A percentile compares a stretch with the other conserved stretches of the same genome.
phyloP scores from a whole-genome alignment of 2,797 vertebrate genomes.

The Epinephelus awoara region DNA sequence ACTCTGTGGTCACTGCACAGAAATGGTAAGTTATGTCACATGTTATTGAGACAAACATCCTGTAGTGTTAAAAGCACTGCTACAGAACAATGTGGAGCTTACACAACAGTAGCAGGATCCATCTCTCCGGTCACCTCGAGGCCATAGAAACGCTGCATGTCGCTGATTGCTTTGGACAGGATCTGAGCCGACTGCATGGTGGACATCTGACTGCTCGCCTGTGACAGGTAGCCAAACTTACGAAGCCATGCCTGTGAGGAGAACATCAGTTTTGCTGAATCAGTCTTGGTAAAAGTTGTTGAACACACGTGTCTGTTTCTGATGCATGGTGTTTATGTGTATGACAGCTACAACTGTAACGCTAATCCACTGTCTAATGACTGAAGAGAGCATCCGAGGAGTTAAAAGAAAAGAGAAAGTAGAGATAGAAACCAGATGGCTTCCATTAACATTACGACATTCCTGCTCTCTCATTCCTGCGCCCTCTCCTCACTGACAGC shows the following conservation, averaged over 20 bases:
- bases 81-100: constrained; percentile 46
- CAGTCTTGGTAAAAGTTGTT: constrained; percentile 36
- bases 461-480: constrained; percentile 61
- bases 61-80: neutral
- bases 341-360: constrained; percentile 2
- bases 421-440: constrained; percentile 76
- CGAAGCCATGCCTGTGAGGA: constrained; percentile 90
- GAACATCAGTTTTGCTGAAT: constrained; percentile 2
- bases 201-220: constrained; percentile 93
- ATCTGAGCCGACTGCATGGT: constrained; percentile 95
- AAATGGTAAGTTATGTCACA: too few species aligned
- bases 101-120: constrained; percentile 89
- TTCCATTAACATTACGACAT: constrained; percentile 71
- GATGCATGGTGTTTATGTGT: neutral
- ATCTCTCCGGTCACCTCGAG: constrained; percentile 91
- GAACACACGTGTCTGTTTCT: neutral
- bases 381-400: constrained; percentile 48
- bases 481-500: constrained; percentile 47
- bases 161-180: constrained; percentile 89
- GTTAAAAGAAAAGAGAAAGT: constrained; percentile 53
- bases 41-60: neutral
- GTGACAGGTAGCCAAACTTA: constrained; percentile 92
- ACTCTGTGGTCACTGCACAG: neutral
- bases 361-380: constrained; percentile 26
- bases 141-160: constrained; percentile 96